Conservation (phyloP, 2,113 vertebrate species). For the Epinephelus cyanopodus region DNA sequence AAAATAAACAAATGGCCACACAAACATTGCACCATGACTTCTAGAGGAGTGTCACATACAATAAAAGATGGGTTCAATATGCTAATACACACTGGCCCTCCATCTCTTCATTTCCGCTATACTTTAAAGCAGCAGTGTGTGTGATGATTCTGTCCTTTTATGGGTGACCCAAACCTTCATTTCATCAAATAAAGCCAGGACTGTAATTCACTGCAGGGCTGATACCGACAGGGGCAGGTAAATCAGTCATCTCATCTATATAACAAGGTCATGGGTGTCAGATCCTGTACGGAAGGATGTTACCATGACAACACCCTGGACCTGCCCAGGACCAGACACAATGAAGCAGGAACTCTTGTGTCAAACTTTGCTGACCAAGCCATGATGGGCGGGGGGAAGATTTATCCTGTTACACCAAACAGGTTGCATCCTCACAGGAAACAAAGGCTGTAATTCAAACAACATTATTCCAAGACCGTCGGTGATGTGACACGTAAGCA, state of each 20-base stretch:
- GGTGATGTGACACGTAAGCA: neutral
- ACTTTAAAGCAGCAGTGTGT: neutral
- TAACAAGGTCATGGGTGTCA: conserved; percentile 58
- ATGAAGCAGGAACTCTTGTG: conserved; percentile 72
- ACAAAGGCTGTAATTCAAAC: conserved; percentile 43
- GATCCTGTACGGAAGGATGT: conserved; percentile 69
- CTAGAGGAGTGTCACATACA: neutral
- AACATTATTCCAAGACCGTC: conserved; percentile 22
- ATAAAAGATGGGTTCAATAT: neutral
- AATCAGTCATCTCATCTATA: conserved; percentile 37
- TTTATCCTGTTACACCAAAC: conserved; percentile 43
- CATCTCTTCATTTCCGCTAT: neutral
- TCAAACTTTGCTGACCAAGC: conserved; percentile 57
- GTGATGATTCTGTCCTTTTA: conserved; percentile 13
- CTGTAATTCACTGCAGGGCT: conserved; percentile 6
- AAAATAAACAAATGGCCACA: neutral
- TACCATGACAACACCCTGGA: conserved; percentile 51
- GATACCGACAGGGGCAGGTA: conserved; percentile 13
- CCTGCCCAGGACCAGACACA: conserved; percentile 58
- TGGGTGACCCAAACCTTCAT: neutral
- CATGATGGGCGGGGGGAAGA: conserved; percentile 21
- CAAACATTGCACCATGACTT: neutral
- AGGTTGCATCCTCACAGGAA: conserved; percentile 59
- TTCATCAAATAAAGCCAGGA: conserved; percentile 16
- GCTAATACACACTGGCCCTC: neutral